Evolutionary conservation across 2,888 invertebrate species (phyloP).

Genomic region (Pristionchus japonicus): DNA sequence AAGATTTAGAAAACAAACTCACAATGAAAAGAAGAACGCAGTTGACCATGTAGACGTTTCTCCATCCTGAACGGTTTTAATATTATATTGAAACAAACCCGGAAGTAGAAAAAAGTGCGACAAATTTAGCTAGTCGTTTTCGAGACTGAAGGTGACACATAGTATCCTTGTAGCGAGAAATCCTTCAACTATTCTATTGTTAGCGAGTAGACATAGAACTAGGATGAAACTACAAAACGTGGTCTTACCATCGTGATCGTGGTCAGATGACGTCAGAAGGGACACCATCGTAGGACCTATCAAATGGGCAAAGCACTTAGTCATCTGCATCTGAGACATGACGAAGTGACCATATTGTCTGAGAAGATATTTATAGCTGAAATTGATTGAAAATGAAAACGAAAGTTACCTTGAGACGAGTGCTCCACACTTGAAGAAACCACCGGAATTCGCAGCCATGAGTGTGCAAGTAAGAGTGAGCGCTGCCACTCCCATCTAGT

Average conservation of each 20-base stretch:
- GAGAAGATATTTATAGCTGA: too few relatives aligned
- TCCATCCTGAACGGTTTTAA: background rate
- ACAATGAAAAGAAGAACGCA: slow-evolving; percentile 27
- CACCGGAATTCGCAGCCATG: slow-evolving; percentile 56
- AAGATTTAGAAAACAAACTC: background rate
- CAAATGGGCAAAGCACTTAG: slow-evolving; percentile 45
- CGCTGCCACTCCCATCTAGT: slow-evolving; percentile 52
- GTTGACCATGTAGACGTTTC: slow-evolving; percentile 36
- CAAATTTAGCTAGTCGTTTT: background rate
- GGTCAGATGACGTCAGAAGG: background rate
- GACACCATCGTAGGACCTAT: slow-evolving; percentile 31
- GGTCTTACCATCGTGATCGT: background rate
- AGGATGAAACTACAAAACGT: too few relatives aligned
- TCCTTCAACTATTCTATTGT: too few relatives aligned
- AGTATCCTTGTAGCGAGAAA: too few relatives aligned
- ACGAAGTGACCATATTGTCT: slow-evolving; percentile 46
- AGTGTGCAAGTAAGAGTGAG: slow-evolving; percentile 65
- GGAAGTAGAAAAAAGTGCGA: background rate
- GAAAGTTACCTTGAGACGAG: slow-evolving; percentile 25
- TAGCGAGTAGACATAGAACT: too few relatives aligned
- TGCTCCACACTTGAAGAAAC: slow-evolving; percentile 43
- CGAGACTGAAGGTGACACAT: slow-evolving; percentile 50
- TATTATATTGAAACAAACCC: background rate
- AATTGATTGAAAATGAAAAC: too few relatives aligned
- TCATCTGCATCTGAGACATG: slow-evolving; percentile 35